Evolutionary conservation across 2,113 vertebrate species (phyloP), one percentile per base, ranked within the genome.

Genomic region (Aegotheles bennettii): DNA sequence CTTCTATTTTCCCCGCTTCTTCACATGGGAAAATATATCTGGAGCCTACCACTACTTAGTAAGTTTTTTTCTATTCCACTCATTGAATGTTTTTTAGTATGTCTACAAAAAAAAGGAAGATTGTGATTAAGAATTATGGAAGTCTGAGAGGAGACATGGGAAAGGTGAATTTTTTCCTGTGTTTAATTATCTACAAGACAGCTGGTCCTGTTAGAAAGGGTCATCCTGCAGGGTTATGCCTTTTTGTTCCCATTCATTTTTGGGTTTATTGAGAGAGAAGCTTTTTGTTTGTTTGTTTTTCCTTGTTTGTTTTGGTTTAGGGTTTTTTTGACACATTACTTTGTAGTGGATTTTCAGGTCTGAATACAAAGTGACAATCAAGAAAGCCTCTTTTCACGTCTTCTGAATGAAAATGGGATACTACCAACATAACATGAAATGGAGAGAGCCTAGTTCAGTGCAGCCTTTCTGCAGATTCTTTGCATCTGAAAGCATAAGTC

Each of bases 341-440:
- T 89, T 84, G 43, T 47, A 89, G 14, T 38, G 25, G 33, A 33
- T 61, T 70, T 84, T 63, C 21, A 40, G 36, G 59, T 29, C 42
- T 91, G 82, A 85, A 83, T 53, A 84, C 9, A 51, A 78, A 88
- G 35, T 54, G 51, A 57, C 59, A 94, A 80, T 36, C 70, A 87
- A 65, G 48, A 93, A 87, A 95, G 23, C 3, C n/a, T 85, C 36
- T 91, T 92, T 91, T 71, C 36, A 89, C 53, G 67, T 73, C 28
- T 85, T 84, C 42, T 85, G 84, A 87, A 82, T 91, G 29, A 67
- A 91, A 94, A 90, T 0, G 2, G 45, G 24, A 63, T 67, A 17
- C n/a, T 77, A 69, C 90, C 47, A 56, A 61, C 11, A 16, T 6
- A 76, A 82, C 29, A 42, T 25, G 67, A 80, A 95, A 77, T 11